Evolutionary conservation across 2,113 vertebrate genomes (phyloP).

Genomic region (Psophia crepitans): DNA sequence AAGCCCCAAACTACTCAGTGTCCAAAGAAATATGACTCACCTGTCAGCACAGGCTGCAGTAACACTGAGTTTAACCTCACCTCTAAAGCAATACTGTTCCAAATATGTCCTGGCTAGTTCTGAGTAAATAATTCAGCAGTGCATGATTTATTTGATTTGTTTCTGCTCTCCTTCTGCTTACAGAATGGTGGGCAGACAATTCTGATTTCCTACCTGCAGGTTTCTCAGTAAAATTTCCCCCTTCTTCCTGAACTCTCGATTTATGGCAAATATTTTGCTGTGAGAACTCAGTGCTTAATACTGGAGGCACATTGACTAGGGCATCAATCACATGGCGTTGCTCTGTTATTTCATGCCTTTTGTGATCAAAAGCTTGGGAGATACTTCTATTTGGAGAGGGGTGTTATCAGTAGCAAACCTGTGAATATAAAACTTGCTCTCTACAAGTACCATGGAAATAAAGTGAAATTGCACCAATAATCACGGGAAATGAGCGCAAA

Average conservation of each 20-base stretch:
- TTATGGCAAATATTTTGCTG: background rate
- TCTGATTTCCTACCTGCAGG: background rate
- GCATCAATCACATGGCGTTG: background rate
- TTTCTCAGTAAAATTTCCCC: background rate
- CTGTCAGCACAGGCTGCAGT: background rate
- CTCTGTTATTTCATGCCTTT: background rate
- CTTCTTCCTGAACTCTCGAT: background rate
- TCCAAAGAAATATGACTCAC: background rate
- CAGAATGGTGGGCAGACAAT: background rate
- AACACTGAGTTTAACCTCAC: background rate
- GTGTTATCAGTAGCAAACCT: background rate
- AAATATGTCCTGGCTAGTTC: background rate
- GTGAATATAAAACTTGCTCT: background rate
- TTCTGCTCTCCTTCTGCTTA: background rate
- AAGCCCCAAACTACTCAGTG: background rate
- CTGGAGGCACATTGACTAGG: background rate
- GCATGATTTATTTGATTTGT: background rate
- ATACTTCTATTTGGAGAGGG: accelerated
- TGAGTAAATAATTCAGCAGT: background rate
- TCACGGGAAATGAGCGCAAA: background rate
- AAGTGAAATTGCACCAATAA: background rate
- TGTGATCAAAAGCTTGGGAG: background rate
- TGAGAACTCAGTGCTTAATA: background rate
- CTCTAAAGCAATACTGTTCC: background rate
- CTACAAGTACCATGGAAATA: background rate